These are phyloP conservation scores for Lycophotia porphyrea DNA, from an alignment of 2,888 invertebrate genomes.

Conservation along the genomic window DNA sequence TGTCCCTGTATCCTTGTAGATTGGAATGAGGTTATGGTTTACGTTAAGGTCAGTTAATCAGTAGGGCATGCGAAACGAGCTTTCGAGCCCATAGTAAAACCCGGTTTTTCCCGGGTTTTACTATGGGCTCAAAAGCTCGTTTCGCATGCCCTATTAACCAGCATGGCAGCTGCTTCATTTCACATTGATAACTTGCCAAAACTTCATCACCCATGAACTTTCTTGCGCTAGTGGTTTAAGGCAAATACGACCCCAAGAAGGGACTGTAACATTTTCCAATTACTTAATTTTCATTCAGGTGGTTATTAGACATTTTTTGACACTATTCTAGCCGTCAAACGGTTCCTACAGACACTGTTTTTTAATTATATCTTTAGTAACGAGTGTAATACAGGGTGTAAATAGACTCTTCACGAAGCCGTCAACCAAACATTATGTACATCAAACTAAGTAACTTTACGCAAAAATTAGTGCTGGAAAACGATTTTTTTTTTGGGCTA, in stretches of 20 bases:
- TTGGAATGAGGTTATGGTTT: neutral
- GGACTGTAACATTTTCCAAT: neutral
- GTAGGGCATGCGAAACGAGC: too few species aligned
- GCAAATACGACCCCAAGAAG: neutral
- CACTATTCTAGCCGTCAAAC: slow-evolving; percentile 3
- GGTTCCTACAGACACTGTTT: slow-evolving; percentile 14
- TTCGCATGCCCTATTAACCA: too few species aligned
- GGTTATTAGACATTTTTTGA: neutral
- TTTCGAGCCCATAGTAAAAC: too few species aligned
- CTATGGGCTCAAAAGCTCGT: too few species aligned
- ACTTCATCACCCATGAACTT: slow-evolving; percentile 23
- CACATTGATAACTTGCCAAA: slow-evolving; percentile 3
- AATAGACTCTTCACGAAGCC: too few species aligned
- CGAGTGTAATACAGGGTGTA: too few species aligned
- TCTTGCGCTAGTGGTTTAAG: neutral
- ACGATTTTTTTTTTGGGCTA: too few species aligned
- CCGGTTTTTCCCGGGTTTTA: too few species aligned
- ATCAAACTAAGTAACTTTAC: too few species aligned
- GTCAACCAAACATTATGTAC: too few species aligned
- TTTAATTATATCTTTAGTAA: slow-evolving; percentile 37
- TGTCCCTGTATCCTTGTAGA: neutral
- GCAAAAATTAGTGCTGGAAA: too few species aligned
- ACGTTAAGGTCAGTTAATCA: neutral
- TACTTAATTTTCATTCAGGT: neutral
- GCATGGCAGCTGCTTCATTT: neutral